phyloP scores from a whole-genome alignment of 2,888 invertebrate species.

The Anoncus sp. region DNA sequence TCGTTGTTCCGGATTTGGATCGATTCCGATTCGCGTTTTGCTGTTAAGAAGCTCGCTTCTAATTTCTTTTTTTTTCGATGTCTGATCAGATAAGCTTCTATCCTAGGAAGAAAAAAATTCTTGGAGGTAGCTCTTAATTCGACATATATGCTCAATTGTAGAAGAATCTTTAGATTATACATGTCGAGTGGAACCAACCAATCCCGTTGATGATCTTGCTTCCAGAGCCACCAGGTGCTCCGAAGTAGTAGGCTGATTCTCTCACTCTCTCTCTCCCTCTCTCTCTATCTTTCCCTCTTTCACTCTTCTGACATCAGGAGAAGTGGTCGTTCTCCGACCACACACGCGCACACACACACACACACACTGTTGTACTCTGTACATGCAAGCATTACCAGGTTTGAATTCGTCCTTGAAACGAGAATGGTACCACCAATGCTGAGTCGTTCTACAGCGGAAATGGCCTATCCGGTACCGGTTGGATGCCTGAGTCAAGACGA shows the following conservation, averaged over 20 bases:
- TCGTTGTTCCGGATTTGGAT: too few relatives aligned
- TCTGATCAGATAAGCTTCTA: too few relatives aligned
- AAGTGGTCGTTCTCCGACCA: conserved; percentile 37
- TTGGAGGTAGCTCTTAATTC: not conserved
- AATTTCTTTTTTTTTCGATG: too few relatives aligned
- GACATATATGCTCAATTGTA: not conserved
- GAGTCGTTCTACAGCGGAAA: conserved; percentile 71
- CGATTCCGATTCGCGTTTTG: too few relatives aligned
- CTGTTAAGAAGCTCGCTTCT: too few relatives aligned
- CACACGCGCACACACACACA: not conserved
- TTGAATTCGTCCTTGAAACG: conserved; percentile 58
- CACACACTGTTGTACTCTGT: conserved; percentile 3
- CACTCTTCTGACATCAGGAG: conserved; percentile 15
- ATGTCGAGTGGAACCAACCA: conserved; percentile 10
- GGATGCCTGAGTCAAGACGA: conserved; percentile 14
- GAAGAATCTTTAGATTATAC: conserved; percentile 5
- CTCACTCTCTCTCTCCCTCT: not conserved
- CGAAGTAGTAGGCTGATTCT: conserved; percentile 7
- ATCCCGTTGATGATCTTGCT: conserved; percentile 42
- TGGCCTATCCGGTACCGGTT: conserved; percentile 71
- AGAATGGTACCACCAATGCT: conserved; percentile 53
- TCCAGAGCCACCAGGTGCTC: conserved; percentile 32
- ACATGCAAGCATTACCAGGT: conserved; percentile 35
- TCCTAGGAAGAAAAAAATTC: not conserved
- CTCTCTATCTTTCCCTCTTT: conserved; percentile 2